Evolutionary conservation across 2,888 invertebrate genomes (phyloP), one percentile per base, ranked within the genome.

Genomic region (Zygaena filipendulae): DNA sequence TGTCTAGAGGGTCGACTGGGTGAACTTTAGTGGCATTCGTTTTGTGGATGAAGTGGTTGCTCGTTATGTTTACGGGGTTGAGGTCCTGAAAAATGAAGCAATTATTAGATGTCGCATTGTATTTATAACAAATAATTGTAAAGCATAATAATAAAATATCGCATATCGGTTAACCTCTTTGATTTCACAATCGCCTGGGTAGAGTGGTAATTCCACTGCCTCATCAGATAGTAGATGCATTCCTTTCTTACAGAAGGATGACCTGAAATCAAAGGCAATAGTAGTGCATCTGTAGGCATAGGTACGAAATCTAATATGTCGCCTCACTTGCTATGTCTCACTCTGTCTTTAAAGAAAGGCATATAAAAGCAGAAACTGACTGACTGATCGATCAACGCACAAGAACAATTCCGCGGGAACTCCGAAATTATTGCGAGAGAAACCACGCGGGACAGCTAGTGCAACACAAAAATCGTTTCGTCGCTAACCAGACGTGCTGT

Each of bases 171-270:
- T 33, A 41, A 84, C 84, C 47, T 80, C 68, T 25, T 85, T 85
- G 38, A 88, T 67, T 54, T 86, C 84, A 52, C 94, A 95, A 44
- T 92, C 87, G 3, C 92, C 92, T 0, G 90, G 84, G 47, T 87
- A 86, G 2, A 95, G 80, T 1, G 88, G 87, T 37, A 94, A 62
- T 28, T 86, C 85, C 1, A 90, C 83, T 0, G 91, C 84, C 30
- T 84, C 83, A 4, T 90, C 91, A 0, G 91, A 88, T 40, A 88
- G 84, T 13, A 95, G 66, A 29, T 87, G 83, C 14, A 92, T 70
- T 28, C 87, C 88, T 41, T 87, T 85, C 43, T 88, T 88, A 56
- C 94, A 95, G 32, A 91, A 84, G 1, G 94, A 93, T 32, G 89
- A 85, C 37, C 90, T 91, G 67, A 20, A 60, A 47, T n/a, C n/a